phyloP scores from a whole-genome alignment of 2,113 vertebrate species.

The Dromas ardeola region DNA sequence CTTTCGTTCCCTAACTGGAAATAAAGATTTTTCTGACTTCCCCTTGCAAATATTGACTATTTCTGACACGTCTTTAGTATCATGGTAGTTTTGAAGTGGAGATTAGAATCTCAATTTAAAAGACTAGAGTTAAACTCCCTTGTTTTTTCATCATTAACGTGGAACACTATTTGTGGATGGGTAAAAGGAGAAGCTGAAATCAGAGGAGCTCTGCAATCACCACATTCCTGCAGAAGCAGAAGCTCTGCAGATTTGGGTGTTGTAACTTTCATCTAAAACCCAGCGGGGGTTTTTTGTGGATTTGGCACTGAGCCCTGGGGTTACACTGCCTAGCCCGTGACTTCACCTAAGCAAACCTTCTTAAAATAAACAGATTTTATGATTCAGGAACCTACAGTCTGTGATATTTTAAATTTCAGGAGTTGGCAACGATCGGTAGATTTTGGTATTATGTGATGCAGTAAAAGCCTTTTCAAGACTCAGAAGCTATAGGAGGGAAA shows the following conservation, averaged over 20 bases:
- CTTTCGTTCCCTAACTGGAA: background rate
- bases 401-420: background rate
- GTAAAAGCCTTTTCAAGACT: background rate
- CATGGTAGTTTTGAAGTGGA: background rate
- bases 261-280: background rate
- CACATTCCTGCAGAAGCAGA: background rate
- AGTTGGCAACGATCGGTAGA: background rate
- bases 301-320: background rate
- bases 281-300: background rate
- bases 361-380: background rate
- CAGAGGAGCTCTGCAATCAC: background rate
- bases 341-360: conserved; percentile 33
- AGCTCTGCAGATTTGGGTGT: background rate
- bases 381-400: background rate
- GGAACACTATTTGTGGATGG: background rate
- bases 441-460: background rate
- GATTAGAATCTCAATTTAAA: background rate
- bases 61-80: background rate
- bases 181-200: background rate
- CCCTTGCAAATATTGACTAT: background rate
- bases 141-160: background rate
- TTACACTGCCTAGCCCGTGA: background rate
- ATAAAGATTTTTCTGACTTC: background rate
- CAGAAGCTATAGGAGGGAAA: background rate
- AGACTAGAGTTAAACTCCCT: background rate